phyloP scores from a whole-genome alignment of 2,113 vertebrate genomes.

The Anseranas semipalmata region DNA sequence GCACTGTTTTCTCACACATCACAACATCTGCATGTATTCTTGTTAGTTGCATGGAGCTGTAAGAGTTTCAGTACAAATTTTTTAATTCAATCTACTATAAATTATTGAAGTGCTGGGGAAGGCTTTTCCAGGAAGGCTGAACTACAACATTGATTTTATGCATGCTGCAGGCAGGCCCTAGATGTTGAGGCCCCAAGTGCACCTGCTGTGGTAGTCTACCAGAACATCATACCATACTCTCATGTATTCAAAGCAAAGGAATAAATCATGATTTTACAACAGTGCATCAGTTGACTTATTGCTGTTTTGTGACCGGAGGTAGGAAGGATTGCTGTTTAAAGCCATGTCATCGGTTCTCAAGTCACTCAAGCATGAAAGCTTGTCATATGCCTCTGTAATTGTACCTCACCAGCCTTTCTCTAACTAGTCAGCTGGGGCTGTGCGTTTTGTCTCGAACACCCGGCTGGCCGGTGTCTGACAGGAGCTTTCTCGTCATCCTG shows the following conservation, averaged over 20 bases:
- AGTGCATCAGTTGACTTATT: constrained; percentile 91
- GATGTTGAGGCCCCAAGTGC: constrained; percentile 79
- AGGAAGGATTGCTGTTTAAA: constrained; percentile 86
- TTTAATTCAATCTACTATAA: not conserved
- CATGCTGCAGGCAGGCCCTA: constrained; percentile 77
- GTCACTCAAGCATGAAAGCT: constrained; percentile 89
- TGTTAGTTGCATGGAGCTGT: not conserved
- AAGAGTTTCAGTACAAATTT: not conserved
- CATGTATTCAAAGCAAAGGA: constrained; percentile 88
- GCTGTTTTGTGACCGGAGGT: constrained; percentile 90
- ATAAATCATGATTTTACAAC: constrained; percentile 97
- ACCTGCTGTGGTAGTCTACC: constrained; percentile 84
- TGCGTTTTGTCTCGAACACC: constrained; percentile 76
- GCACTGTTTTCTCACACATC: not conserved
- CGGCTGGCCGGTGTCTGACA: constrained; percentile 87
- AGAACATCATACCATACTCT: constrained; percentile 79
- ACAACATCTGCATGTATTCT: constrained; percentile 24
- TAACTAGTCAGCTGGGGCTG: constrained; percentile 97
- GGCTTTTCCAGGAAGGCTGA: not conserved
- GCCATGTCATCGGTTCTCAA: constrained; percentile 83
- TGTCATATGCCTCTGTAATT: constrained; percentile 95
- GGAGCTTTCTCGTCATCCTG: constrained; percentile 92
- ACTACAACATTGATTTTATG: constrained; percentile 68
- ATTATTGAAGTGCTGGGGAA: not conserved
- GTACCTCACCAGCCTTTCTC: constrained; percentile 86